A percentile compares a stretch with the other conserved stretches of the same genome.
These are phyloP conservation scores for Brachyhypopomus occidentalis DNA, from an alignment of 2,113 vertebrate species.

Conservation along the genomic window DNA sequence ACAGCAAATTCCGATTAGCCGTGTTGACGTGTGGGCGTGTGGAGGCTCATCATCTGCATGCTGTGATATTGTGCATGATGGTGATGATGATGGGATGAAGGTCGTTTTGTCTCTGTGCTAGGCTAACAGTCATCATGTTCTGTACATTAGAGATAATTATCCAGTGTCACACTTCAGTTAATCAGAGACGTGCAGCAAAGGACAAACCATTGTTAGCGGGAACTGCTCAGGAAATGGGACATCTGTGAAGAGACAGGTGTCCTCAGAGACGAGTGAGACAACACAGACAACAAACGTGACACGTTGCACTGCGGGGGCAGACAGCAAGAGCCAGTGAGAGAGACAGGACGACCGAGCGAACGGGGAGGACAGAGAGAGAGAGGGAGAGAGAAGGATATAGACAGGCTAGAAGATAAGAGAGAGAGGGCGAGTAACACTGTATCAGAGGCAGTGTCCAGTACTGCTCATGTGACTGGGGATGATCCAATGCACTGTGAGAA, in stretches of 20 bases:
- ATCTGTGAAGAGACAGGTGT: neutral
- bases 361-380: neutral
- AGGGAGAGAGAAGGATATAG: neutral
- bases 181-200: neutral
- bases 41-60: too few species aligned
- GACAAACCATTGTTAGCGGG: neutral
- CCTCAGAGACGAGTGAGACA: neutral
- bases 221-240: neutral
- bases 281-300: constrained; percentile 21
- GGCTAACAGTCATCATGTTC: too few species aligned
- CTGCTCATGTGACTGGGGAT: too few species aligned
- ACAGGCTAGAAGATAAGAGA: neutral
- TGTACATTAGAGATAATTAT: too few species aligned
- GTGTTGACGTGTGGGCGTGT: too few species aligned
- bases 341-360: neutral
- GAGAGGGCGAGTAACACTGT: neutral
- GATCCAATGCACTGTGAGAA: too few species aligned
- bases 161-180: too few species aligned
- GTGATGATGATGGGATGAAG: too few species aligned
- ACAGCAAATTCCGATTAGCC: too few species aligned
- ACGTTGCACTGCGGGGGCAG: neutral
- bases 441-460: neutral
- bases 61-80: too few species aligned
- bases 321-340: neutral
- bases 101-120: too few species aligned